phyloP scores from a whole-genome alignment of 2,113 vertebrate genomes.

The Erythrocercus mccallii region DNA sequence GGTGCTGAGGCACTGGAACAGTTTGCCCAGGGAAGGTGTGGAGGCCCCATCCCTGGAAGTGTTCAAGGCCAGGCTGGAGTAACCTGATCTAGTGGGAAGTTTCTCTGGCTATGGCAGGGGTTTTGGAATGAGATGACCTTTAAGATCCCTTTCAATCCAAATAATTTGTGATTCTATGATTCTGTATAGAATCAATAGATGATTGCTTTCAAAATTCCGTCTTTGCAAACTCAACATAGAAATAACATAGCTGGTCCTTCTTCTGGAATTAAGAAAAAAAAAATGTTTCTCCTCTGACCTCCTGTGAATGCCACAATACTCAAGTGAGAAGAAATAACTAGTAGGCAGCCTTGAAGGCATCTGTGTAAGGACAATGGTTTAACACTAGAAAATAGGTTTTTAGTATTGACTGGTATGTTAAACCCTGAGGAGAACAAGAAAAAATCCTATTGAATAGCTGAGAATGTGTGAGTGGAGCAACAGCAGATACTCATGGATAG shows the following conservation, averaged over 20 bases:
- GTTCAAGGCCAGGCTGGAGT: background rate
- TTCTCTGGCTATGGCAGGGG: too few relatives aligned
- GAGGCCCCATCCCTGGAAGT: background rate
- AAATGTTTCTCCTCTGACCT: background rate
- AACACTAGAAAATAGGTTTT: accelerated
- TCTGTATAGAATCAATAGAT: background rate
- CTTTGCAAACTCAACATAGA: background rate
- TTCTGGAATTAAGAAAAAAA: background rate
- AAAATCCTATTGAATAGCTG: background rate
- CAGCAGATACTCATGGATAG: background rate
- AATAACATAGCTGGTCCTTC: background rate
- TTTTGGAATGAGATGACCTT: background rate
- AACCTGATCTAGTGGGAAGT: background rate
- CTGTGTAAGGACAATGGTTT: background rate
- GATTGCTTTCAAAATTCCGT: background rate
- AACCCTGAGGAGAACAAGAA: background rate
- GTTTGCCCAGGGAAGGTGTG: background rate
- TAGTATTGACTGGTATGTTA: background rate
- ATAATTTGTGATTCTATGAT: background rate
- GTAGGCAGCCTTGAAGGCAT: background rate
- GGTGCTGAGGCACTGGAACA: background rate
- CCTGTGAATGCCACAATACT: background rate
- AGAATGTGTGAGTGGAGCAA: background rate
- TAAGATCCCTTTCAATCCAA: background rate
- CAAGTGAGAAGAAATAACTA: background rate